Conservation (phyloP, 2,113 vertebrate species). For the Synchiropus splendidus region DNA sequence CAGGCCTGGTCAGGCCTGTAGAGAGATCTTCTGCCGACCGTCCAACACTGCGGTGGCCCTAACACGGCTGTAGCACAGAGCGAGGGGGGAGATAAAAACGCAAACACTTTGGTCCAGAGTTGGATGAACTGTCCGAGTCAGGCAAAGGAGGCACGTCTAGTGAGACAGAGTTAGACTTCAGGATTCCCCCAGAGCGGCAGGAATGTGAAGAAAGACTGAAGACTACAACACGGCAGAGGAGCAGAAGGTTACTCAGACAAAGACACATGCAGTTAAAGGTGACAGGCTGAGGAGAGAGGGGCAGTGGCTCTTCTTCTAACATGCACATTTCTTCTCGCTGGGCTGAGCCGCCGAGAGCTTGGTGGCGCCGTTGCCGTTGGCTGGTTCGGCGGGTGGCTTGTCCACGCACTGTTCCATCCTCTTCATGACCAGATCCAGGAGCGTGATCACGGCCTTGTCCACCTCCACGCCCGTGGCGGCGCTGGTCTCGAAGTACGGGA, state of each 20-base stretch:
- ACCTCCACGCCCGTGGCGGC: conserved; percentile 83
- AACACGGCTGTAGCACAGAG: too few relatives aligned
- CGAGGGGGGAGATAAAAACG: too few relatives aligned
- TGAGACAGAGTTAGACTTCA: too few relatives aligned
- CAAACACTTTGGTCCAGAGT: too few relatives aligned
- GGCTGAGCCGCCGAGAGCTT: conserved; percentile 64
- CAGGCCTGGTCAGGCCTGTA: too few relatives aligned
- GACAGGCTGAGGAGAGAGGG: conserved; percentile 1
- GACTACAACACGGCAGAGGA: not conserved
- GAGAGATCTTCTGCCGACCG: too few relatives aligned
- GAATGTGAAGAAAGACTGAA: too few relatives aligned
- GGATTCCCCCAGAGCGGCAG: too few relatives aligned
- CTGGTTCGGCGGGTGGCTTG: conserved; percentile 66
- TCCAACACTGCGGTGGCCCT: too few relatives aligned
- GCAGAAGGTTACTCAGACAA: conserved; percentile 1
- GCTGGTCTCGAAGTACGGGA: conserved; percentile 91
- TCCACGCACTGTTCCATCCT: conserved; percentile 93
- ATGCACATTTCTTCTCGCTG: conserved; percentile 79
- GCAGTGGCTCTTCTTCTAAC: conserved; percentile 57
- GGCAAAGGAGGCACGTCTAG: too few relatives aligned
- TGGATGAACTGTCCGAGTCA: too few relatives aligned
- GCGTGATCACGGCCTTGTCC: conserved; percentile 79
- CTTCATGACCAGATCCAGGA: conserved; percentile 95
- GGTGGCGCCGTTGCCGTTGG: conserved; percentile 70
- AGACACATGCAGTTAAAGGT: conserved; percentile 25